A percentile compares a stretch with the other conserved stretches of the same genome.
phyloP scores from a whole-genome alignment of 2,113 vertebrate genomes.

The Bambusicola thoracicus region DNA sequence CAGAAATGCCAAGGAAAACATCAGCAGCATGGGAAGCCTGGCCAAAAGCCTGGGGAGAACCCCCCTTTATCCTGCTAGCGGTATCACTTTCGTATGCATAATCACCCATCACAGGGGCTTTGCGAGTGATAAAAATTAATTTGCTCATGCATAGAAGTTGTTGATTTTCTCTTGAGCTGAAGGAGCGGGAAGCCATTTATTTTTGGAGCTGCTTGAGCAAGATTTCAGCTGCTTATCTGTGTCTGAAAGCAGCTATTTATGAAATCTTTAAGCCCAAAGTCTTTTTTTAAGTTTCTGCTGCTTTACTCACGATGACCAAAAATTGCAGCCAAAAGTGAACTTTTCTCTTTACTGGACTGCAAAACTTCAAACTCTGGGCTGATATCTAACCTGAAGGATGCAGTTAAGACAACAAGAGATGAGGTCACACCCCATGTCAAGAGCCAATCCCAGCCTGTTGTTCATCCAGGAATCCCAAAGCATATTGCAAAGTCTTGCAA shows the following conservation, averaged over 20 bases:
- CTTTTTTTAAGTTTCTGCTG: neutral
- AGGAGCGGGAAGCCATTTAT: neutral
- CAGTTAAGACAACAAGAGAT: neutral
- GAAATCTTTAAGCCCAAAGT: neutral
- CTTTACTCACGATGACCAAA: neutral
- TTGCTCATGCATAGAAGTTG: neutral
- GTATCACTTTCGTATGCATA: neutral
- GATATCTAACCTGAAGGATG: neutral
- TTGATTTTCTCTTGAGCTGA: neutral
- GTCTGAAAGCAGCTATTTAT: neutral
- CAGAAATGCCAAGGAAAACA: slow-evolving; percentile 7
- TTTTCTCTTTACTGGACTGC: neutral
- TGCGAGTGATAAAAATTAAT: neutral
- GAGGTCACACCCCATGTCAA: neutral
- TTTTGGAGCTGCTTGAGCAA: slow-evolving; percentile 1
- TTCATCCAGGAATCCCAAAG: neutral
- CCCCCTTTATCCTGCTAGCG: neutral
- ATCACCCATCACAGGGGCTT: neutral
- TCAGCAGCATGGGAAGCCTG: neutral
- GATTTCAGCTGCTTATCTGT: neutral
- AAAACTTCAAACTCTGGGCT: neutral
- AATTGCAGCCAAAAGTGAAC: neutral
- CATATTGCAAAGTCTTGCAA: neutral
- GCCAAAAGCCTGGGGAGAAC: neutral
- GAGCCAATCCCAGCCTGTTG: neutral